phyloP scores from a whole-genome alignment of 2,888 invertebrate species.

The Drosophila hamatofila region DNA sequence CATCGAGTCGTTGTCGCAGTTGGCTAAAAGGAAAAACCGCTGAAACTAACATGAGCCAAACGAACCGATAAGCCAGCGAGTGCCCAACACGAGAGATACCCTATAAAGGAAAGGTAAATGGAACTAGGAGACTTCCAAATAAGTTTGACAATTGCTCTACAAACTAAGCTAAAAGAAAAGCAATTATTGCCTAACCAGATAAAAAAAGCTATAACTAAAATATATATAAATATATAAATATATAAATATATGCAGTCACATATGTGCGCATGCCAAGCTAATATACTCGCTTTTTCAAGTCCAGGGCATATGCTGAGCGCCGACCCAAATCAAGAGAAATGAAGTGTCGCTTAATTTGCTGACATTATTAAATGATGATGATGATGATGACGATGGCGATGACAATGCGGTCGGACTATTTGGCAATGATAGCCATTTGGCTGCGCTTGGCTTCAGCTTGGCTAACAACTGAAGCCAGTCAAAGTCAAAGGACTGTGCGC shows the following conservation, averaged over 20 bases:
- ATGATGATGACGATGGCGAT: slow-evolving; percentile 21
- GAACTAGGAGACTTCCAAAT: rapidly evolving
- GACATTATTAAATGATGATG: slow-evolving; percentile 70
- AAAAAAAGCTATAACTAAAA: background rate
- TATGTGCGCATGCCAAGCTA: background rate
- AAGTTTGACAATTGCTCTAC: background rate
- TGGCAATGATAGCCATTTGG: slow-evolving; percentile 50
- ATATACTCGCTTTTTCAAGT: slow-evolving; percentile 10
- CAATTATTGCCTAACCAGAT: too few relatives aligned
- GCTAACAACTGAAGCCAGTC: slow-evolving; percentile 9
- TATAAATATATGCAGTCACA: background rate
- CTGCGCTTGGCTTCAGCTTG: slow-evolving; percentile 31
- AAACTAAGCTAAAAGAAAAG: too few relatives aligned
- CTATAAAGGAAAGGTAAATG: slow-evolving; percentile 8
- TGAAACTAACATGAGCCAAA: slow-evolving; percentile 47
- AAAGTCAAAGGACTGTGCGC: slow-evolving; percentile 22
- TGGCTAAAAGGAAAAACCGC: slow-evolving; percentile 67
- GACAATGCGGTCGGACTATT: slow-evolving; percentile 28
- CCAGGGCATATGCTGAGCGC: slow-evolving; percentile 51
- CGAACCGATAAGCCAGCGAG: slow-evolving; percentile 12
- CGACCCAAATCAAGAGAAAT: slow-evolving; percentile 84
- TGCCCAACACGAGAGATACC: slow-evolving; percentile 25
- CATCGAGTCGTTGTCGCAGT: slow-evolving; percentile 48
- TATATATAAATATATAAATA: background rate
- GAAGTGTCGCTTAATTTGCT: slow-evolving; percentile 85